These are phyloP conservation scores for Cisticola juncidis DNA, from an alignment of 2,113 vertebrate species.

Conservation along the genomic window DNA sequence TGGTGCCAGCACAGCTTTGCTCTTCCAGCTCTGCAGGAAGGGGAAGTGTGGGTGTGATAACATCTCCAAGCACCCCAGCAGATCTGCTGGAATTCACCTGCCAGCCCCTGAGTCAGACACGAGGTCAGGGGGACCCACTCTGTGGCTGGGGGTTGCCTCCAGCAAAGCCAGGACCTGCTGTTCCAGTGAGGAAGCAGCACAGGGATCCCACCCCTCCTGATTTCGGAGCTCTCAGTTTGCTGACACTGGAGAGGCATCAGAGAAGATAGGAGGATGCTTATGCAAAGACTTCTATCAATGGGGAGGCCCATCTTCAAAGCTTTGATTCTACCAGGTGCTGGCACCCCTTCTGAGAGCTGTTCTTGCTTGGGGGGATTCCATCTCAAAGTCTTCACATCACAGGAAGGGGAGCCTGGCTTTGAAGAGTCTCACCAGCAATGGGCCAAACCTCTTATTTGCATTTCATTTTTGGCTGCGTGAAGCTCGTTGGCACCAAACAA, in stretches of 20 bases:
- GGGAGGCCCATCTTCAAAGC: slow-evolving; percentile 72
- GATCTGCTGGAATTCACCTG: background rate
- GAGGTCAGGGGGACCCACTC: background rate
- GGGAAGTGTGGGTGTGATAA: background rate
- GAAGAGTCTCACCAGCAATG: slow-evolving; percentile 39
- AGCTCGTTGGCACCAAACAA: slow-evolving; percentile 32
- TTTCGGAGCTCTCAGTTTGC: slow-evolving; percentile 36
- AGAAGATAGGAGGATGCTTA: slow-evolving; percentile 51
- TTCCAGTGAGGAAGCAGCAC: slow-evolving; percentile 28
- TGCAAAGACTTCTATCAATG: slow-evolving; percentile 53
- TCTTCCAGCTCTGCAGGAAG: background rate
- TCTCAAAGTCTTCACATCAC: slow-evolving; percentile 59
- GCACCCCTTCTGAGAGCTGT: slow-evolving; percentile 60
- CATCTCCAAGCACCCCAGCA: slow-evolving; percentile 1
- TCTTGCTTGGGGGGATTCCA: slow-evolving; percentile 55
- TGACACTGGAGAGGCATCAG: slow-evolving; percentile 71
- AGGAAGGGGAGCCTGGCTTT: slow-evolving; percentile 63
- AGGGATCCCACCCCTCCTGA: slow-evolving; percentile 14
- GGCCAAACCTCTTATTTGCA: slow-evolving; percentile 56
- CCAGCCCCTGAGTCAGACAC: slow-evolving; percentile 10
- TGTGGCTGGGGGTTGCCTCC: background rate
- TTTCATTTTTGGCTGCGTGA: slow-evolving; percentile 41
- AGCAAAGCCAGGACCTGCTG: slow-evolving; percentile 18
- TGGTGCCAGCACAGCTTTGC: background rate
- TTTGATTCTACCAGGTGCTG: slow-evolving; percentile 48